Evolutionary conservation across 2,888 invertebrate species (phyloP), one percentile per base, ranked within the genome.

Genomic region (Noctua comes): DNA sequence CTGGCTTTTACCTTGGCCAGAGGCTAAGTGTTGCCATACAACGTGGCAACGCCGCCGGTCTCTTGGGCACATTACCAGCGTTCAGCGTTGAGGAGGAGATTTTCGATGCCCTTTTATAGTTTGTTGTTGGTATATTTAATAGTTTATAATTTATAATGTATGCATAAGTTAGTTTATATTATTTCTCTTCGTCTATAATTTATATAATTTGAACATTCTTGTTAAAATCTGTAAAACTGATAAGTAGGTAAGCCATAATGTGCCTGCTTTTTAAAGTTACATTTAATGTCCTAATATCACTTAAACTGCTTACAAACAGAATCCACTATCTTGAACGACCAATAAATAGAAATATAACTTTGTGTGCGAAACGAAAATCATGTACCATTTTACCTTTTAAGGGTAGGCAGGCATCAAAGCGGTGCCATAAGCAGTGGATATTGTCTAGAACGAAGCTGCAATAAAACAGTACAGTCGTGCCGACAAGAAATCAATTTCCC

Each of bases 401-500:
- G 66, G 59, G 5, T 40, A 1, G 1, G 36, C 13, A 65, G 68
- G 54, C 64, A 48, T 54, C 74, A 36, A 16, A 72, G 85, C 80
- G 80, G 85, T 82, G 54, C 59, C 84, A 36, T 73, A 71, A 48
- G n/a, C 1, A 59, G 57, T 36, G 46, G 46, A 72, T 82, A 82
- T 69, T 82, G 85, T 68, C 21, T 72, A 65, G 82, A 85, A 76
- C 82, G 82, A 76, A 68, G 57, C 10, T 57, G 64, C 2, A 16
- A 70, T 83, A 86, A 72, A 85, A 46, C 66, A 62, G 54, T 18
- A 68, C 68, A 85, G 31, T 62, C 72, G 69, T 62, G 77, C 86
- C 77, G 86, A 77, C 83, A 31, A 66, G 69, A 66, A 86, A 77
- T 70, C 77, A 77, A 82, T 86, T 86, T 73, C 27, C 69, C 40